phyloP scores from a whole-genome alignment of 2,888 invertebrate species.

The Petrolisthes manimaculis region DNA sequence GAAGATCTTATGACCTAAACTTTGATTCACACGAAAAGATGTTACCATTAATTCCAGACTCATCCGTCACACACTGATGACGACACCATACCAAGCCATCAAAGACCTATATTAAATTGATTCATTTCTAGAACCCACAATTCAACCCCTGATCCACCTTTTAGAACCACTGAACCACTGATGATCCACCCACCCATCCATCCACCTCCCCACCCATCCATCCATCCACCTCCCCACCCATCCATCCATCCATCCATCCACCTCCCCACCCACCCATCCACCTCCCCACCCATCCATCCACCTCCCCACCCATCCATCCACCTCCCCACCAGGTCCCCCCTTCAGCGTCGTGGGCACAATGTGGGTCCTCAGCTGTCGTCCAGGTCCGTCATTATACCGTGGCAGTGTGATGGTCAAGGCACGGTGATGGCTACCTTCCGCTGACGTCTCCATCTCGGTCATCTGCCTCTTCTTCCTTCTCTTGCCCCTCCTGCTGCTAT shows the following conservation, averaged over 20 bases:
- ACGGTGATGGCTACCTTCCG: conserved; percentile 17
- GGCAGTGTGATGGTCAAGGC: conserved; percentile 18
- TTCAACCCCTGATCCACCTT: neutral
- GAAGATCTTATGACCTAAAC: no score
- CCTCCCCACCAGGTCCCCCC: neutral
- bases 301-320: neutral
- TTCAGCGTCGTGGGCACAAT: neutral
- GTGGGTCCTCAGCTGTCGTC: neutral
- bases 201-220: no score
- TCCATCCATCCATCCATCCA: no score
- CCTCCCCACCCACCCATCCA: no score
- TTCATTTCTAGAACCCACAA: no score
- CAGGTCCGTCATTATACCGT: neutral
- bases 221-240: no score
- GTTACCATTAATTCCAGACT: no score
- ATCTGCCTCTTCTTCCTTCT: neutral
- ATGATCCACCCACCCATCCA: neutral
- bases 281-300: no score
- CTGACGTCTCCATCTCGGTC: conserved; percentile 30
- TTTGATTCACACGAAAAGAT: no score
- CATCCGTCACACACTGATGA: no score
- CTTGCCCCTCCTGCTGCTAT: conserved; percentile 11
- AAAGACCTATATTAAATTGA: no score
- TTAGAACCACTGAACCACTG: neutral
- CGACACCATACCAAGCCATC: no score